phyloP scores from a whole-genome alignment of 2,888 invertebrate genomes.

The Taenaris catops region DNA sequence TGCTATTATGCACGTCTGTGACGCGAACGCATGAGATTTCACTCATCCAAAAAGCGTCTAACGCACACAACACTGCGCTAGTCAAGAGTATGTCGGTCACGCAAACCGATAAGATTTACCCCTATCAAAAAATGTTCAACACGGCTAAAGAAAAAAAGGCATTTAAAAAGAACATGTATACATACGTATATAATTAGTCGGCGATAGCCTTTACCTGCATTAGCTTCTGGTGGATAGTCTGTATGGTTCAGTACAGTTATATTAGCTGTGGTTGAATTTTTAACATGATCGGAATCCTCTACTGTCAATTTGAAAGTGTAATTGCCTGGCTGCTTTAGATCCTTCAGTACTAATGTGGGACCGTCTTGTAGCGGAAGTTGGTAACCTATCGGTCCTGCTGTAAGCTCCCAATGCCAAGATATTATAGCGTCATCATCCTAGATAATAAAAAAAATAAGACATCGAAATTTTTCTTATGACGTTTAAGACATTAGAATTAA shows the following conservation, averaged over 20 bases:
- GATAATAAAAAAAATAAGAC: background rate
- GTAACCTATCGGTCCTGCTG: constrained; percentile 92
- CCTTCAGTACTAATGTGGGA: constrained; percentile 90
- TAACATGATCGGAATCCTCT: constrained; percentile 93
- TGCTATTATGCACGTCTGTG: too few relatives aligned
- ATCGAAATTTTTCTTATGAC: too few relatives aligned
- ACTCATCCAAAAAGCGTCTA: too few relatives aligned
- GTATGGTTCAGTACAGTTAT: constrained; percentile 94
- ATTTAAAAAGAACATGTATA: background rate
- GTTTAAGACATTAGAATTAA: too few relatives aligned
- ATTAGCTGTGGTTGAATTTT: constrained; percentile 92
- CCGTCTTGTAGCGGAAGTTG: constrained; percentile 89
- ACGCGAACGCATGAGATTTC: too few relatives aligned
- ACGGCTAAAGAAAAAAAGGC: too few relatives aligned
- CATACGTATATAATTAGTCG: too few relatives aligned
- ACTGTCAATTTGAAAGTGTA: constrained; percentile 95
- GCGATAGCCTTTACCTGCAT: constrained; percentile 91
- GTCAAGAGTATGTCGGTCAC: too few relatives aligned
- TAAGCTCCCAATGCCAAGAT: constrained; percentile 95
- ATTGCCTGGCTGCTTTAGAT: constrained; percentile 92
- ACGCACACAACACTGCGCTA: too few relatives aligned
- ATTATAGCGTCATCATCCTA: constrained; percentile 91
- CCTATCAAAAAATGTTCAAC: too few relatives aligned
- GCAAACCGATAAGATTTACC: too few relatives aligned
- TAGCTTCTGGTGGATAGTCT: constrained; percentile 97